Percentiles rank a stretch among this genome's conserved stretches.
phyloP scores from a whole-genome alignment of 2,113 vertebrate genomes.

The Chloropsis hardwickii region DNA sequence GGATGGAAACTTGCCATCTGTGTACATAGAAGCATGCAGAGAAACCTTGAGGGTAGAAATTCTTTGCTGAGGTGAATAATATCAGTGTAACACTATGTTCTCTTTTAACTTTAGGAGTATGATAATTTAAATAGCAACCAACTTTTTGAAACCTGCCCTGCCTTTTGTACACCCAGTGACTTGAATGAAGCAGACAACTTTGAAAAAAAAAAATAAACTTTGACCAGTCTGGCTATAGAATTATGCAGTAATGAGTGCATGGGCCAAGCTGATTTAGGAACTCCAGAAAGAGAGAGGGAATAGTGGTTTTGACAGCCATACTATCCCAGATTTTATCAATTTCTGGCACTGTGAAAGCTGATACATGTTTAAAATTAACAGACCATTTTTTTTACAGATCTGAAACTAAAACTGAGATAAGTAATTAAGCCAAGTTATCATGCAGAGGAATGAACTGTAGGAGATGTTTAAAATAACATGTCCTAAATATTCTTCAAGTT shows the following conservation, averaged over 20 bases:
- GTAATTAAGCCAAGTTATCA: slow-evolving; percentile 40
- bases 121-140: not conserved
- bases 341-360: not conserved
- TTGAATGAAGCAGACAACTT: not conserved
- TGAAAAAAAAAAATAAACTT: not conserved
- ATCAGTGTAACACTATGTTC: not conserved
- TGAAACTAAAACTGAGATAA: slow-evolving; percentile 21
- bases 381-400: not conserved
- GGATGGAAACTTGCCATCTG: not conserved
- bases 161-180: not conserved
- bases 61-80: not conserved
- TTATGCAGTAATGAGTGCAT: not conserved
- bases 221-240: not conserved
- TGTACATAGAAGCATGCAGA: not conserved
- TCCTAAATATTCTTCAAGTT: slow-evolving; percentile 14
- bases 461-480: slow-evolving; percentile 24
- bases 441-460: not conserved
- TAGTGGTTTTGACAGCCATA: not conserved
- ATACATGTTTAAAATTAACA: slow-evolving; percentile 4
- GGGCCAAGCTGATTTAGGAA: not conserved
- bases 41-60: not conserved
- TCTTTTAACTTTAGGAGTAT: not conserved
- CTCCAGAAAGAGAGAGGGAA: not conserved
- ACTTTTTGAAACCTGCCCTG: not conserved
- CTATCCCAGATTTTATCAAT: not conserved